A percentile compares a stretch with the other conserved stretches of the same genome.
Evolutionary conservation across 2,797 vertebrate species (phyloP).

Genomic region (Masticophis lateralis): DNA sequence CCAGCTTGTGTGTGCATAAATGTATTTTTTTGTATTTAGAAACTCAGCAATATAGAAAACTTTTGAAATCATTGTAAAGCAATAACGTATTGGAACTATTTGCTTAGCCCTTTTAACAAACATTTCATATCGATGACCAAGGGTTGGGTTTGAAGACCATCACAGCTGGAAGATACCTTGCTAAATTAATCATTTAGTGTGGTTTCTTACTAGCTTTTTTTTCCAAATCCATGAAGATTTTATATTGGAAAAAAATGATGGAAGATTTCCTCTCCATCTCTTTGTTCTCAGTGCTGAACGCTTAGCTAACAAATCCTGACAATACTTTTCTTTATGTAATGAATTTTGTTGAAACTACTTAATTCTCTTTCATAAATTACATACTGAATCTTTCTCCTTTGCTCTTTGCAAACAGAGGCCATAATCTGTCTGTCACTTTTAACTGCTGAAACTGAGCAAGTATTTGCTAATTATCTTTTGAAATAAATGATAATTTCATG

Average conservation of each 20-base stretch:
- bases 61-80: slow-evolving; percentile 7
- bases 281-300: not conserved
- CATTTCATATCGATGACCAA: slow-evolving; percentile 5
- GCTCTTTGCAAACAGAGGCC: not conserved
- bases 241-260: not conserved
- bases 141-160: slow-evolving; percentile 10
- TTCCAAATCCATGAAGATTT: not conserved
- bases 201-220: not conserved
- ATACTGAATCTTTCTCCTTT: slow-evolving; percentile 13
- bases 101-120: slow-evolving; percentile 1
- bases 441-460: not conserved
- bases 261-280: not conserved
- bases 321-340: not conserved
- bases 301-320: not conserved
- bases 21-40: not conserved
- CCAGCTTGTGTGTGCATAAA: not conserved
- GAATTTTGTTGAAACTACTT: slow-evolving; percentile 11
- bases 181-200: slow-evolving; percentile 16
- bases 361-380: slow-evolving; percentile 14
- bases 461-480: slow-evolving; percentile 15
- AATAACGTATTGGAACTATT: not conserved
- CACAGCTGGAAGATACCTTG: slow-evolving; percentile 2
- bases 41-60: not conserved
- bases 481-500: not conserved
- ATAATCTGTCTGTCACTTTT: slow-evolving; percentile 1